A percentile compares a stretch with the other conserved stretches of the same genome.
phyloP scores from a whole-genome alignment of 2,113 vertebrate species.

The Neomonachus schauinslandi region DNA sequence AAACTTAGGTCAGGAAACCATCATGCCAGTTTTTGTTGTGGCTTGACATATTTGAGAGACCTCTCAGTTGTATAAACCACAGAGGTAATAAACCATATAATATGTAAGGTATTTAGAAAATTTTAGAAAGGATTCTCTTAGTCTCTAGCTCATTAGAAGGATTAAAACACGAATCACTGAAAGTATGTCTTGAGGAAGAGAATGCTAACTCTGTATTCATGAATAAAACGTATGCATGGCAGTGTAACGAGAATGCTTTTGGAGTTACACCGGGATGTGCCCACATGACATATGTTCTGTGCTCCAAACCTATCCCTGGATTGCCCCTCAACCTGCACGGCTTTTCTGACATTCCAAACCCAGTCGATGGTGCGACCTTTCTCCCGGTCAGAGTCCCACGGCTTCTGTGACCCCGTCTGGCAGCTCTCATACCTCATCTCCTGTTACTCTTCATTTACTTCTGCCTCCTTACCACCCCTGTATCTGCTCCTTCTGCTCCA shows the following conservation, averaged over 20 bases:
- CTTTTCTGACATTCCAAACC: background rate
- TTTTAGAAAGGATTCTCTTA: background rate
- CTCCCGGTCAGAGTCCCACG: background rate
- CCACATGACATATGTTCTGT: background rate
- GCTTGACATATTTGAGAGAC: background rate
- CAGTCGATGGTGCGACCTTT: accelerated
- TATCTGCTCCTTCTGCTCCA: background rate
- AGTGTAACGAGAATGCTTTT: background rate
- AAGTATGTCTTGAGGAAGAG: background rate
- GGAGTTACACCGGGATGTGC: background rate
- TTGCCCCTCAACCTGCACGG: background rate
- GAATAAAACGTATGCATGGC: background rate
- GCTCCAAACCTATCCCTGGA: too few relatives aligned
- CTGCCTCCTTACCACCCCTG: background rate
- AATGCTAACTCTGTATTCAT: background rate
- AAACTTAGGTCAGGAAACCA: background rate
- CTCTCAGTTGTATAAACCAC: background rate
- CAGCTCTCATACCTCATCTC: too few relatives aligned
- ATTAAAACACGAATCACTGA: background rate
- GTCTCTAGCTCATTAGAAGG: background rate
- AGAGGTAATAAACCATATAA: background rate
- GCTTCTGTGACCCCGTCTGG: background rate
- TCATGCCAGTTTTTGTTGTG: background rate
- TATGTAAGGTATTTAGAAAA: background rate
- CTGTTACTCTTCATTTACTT: background rate